phyloP scores from a whole-genome alignment of 92 coral and sea anemone species.

The Meandrina meandrites region DNA sequence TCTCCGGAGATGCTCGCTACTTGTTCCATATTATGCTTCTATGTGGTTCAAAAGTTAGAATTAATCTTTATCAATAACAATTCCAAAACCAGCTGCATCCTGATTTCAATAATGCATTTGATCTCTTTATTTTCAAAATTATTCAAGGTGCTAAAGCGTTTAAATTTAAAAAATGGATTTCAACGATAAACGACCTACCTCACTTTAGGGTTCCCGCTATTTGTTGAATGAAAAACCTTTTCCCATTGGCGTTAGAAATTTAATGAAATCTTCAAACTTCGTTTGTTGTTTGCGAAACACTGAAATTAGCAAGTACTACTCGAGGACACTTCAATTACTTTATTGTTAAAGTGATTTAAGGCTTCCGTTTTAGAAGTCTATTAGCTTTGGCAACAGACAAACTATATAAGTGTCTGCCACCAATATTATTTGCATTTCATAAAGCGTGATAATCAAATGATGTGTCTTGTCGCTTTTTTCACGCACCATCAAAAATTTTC shows the following conservation, averaged over 20 bases:
- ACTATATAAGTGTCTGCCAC: neutral
- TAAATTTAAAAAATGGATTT: neutral
- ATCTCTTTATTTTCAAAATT: neutral
- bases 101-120: neutral
- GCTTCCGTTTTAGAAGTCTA: constrained; percentile 25
- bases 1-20: too few relatives aligned
- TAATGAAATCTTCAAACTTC: neutral
- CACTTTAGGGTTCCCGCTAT: neutral
- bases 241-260: neutral
- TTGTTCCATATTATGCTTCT: too few relatives aligned
- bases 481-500: neutral
- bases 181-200: neutral
- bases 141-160: neutral
- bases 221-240: neutral
- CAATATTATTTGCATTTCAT: constrained; percentile 12
- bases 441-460: neutral
- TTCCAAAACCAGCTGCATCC: neutral
- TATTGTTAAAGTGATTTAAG: constrained; percentile 3
- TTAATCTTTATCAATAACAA: too few relatives aligned
- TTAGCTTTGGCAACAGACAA: constrained; percentile 10
- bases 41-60: too few relatives aligned
- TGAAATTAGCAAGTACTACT: constrained; percentile 4
- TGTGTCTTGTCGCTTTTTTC: neutral
- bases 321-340: constrained; percentile 12
- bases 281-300: neutral